phyloP scores from a whole-genome alignment of 2,888 invertebrate species.

The Drosophila kanekoi region DNA sequence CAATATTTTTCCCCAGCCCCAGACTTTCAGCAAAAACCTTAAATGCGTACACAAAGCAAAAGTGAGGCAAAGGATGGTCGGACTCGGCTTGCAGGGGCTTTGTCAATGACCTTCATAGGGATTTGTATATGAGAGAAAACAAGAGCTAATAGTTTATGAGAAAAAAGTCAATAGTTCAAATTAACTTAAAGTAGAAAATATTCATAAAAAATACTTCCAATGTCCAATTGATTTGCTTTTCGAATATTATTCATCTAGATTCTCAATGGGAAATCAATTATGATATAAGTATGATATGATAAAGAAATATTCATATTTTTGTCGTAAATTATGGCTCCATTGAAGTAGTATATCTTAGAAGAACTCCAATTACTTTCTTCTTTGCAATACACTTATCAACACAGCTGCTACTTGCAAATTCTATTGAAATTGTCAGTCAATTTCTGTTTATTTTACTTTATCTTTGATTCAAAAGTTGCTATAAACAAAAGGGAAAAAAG shows the following conservation, averaged over 20 bases:
- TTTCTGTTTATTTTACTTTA: not conserved
- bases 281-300: too few species aligned
- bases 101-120: not conserved
- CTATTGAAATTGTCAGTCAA: too few species aligned
- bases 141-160: not conserved
- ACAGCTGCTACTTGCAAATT: too few species aligned
- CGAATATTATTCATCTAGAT: too few species aligned
- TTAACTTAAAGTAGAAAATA: not conserved
- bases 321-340: too few species aligned
- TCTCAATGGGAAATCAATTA: too few species aligned
- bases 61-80: slow-evolving; percentile 7
- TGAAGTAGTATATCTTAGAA: too few species aligned
- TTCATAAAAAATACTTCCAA: too few species aligned
- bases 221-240: too few species aligned
- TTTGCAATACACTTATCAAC: too few species aligned
- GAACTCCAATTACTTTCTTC: too few species aligned
- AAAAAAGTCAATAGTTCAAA: not conserved
- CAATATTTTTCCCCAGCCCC: slow-evolving; percentile 32
- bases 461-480: not conserved
- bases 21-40: slow-evolving; percentile 29
- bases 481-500: not conserved
- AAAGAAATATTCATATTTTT: too few species aligned
- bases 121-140: not conserved
- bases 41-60: slow-evolving; percentile 5
- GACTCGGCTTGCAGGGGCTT: not conserved